These are phyloP conservation scores for Seriola quinqueradiata DNA, from an alignment of 2,113 vertebrate species.

Conservation along the genomic window DNA sequence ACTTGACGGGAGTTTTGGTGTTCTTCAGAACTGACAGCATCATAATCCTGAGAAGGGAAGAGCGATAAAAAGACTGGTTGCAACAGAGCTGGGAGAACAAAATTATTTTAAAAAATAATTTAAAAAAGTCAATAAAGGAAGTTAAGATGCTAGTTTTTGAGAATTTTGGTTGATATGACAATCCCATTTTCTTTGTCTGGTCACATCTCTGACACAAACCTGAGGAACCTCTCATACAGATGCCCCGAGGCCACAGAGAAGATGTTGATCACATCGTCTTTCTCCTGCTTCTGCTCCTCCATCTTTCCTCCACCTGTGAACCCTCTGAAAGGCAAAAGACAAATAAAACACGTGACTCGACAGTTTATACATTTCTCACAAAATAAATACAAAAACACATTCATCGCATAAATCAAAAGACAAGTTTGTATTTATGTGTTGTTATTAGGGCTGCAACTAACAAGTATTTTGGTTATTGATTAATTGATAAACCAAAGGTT, in stretches of 20 bases:
- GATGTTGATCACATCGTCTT: constrained; percentile 96
- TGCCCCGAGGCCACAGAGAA: constrained; percentile 98
- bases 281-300: constrained; percentile 93
- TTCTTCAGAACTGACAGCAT: constrained; percentile 98
- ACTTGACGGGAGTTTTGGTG: constrained; percentile 97
- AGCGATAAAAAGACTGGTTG: neutral
- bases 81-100: neutral
- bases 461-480: neutral
- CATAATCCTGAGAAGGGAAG: constrained; percentile 91
- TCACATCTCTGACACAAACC: constrained; percentile 82
- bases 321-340: constrained; percentile 83
- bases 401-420: too few species aligned
- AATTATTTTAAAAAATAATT: neutral
- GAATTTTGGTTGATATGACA: neutral
- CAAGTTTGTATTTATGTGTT: too few species aligned
- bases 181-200: neutral
- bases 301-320: constrained; percentile 91
- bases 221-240: constrained; percentile 96
- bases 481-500: neutral
- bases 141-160: neutral
- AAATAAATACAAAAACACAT: too few species aligned
- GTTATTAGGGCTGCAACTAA: neutral
- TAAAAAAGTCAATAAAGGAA: neutral
- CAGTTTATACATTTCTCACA: neutral
- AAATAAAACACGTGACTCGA: neutral